These are phyloP conservation scores for Montipora capricornis DNA, from an alignment of 64 coral and sea anemone species.

Conservation along the genomic window DNA sequence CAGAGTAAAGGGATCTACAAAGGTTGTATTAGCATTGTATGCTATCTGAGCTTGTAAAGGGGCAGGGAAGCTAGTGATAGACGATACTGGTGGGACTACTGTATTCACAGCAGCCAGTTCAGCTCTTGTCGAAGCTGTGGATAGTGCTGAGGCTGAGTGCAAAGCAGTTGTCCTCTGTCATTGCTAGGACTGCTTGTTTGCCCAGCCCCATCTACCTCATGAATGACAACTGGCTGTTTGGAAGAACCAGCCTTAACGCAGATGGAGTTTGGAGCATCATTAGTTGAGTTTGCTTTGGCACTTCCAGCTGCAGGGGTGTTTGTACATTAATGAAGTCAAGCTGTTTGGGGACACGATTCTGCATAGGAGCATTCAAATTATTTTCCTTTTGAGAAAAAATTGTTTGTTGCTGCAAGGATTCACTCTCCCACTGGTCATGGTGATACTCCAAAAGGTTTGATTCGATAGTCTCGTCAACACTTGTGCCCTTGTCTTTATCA, in stretches of 20 bases:
- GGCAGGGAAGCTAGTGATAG: neutral
- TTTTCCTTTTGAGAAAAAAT: neutral
- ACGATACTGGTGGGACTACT: slow-evolving; percentile 10
- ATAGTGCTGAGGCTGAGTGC: neutral
- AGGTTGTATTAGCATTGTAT: neutral
- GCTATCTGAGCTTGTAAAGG: neutral
- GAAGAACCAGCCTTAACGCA: neutral
- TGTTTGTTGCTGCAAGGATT: neutral
- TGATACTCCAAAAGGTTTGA: slow-evolving; percentile 32
- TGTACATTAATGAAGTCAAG: slow-evolving; percentile 11
- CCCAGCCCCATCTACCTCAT: slow-evolving; percentile 3
- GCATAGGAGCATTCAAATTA: neutral
- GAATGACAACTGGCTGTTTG: slow-evolving; percentile 4
- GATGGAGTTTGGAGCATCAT: neutral
- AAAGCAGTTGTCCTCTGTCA: neutral
- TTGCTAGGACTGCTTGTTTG: neutral
- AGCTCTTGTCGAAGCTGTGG: slow-evolving; percentile 20
- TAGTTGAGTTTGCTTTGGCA: neutral
- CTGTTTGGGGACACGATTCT: slow-evolving; percentile 22
- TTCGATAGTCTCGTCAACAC: slow-evolving; percentile 9
- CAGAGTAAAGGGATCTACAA: slow-evolving; percentile 15
- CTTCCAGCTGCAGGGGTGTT: neutral
- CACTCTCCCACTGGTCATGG: slow-evolving; percentile 56
- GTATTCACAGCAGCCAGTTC: neutral
- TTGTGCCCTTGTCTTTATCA: slow-evolving; percentile 63